phyloP scores from a whole-genome alignment of 1,140 invertebrate species.

The Reticulitermes speratus region DNA sequence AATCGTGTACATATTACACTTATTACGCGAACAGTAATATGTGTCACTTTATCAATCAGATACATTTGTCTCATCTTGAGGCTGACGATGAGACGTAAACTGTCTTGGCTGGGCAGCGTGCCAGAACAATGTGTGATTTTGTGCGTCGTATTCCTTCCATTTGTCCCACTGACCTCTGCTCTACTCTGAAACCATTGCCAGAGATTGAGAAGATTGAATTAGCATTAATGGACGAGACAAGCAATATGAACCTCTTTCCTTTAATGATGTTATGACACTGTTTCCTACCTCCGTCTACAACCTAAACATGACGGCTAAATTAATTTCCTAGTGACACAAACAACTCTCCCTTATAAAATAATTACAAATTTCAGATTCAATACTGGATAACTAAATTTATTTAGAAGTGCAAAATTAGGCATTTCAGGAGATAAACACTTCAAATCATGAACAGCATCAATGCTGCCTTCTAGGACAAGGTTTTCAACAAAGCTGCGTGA shows the following conservation, averaged over 20 bases:
- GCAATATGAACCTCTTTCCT: background rate
- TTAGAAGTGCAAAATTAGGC: no score
- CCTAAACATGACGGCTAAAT: background rate
- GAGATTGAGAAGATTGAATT: background rate
- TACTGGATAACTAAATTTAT: no score
- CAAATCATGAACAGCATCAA: no score
- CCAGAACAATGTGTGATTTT: background rate
- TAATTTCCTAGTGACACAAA: background rate
- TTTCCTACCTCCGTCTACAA: background rate
- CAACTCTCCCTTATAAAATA: no score
- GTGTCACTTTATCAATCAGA: background rate
- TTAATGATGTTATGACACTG: background rate
- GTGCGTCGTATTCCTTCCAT: background rate
- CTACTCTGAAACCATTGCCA: background rate
- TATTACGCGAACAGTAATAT: background rate
- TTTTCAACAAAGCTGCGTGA: no score
- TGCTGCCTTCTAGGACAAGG: no score
- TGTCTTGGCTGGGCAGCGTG: background rate
- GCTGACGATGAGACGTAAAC: background rate
- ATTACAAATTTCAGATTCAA: no score
- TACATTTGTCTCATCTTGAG: background rate
- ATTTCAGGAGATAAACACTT: no score
- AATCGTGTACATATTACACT: background rate
- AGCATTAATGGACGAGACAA: background rate
- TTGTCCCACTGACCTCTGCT: background rate